These are phyloP conservation scores for Asobara japonica DNA, from an alignment of 1,140 invertebrate species.

Conservation along the genomic window DNA sequence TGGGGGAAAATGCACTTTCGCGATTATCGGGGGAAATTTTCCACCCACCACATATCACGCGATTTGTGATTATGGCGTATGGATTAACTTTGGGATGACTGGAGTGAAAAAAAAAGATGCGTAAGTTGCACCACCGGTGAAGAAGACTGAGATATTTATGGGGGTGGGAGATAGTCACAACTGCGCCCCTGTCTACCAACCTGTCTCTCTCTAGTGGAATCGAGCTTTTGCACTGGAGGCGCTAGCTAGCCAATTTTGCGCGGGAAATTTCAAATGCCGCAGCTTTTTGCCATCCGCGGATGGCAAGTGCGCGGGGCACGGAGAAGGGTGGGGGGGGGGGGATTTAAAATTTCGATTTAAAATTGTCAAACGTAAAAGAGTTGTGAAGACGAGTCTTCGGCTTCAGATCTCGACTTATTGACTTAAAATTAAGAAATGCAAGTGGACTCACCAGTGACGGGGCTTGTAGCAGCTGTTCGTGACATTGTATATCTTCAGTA, in stretches of 20 bases:
- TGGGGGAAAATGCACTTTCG: too few species aligned
- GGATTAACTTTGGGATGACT: neutral
- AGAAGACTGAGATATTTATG: neutral
- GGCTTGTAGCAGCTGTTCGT: constrained; percentile 42
- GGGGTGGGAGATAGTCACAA: neutral
- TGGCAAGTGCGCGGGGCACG: too few species aligned
- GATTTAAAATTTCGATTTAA: too few species aligned
- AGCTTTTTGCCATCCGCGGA: too few species aligned
- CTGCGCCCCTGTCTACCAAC: neutral
- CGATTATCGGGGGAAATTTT: too few species aligned
- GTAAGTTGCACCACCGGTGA: neutral
- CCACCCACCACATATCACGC: too few species aligned
- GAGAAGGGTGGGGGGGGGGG: too few species aligned
- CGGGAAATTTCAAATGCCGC: too few species aligned
- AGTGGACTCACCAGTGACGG: constrained; percentile 40
- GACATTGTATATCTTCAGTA: constrained; percentile 39
- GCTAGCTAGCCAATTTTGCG: too few species aligned
- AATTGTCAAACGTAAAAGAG: neutral
- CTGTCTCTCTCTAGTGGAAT: neutral
- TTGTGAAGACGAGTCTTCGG: too few species aligned
- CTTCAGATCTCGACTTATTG: neutral
- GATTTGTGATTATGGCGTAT: neutral
- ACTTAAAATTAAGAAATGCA: constrained; percentile 1
- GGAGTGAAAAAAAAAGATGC: neutral
- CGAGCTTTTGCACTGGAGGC: too few species aligned